Evolutionary conservation across 1,140 invertebrate species (phyloP).

Genomic region (Heterodera carotae): DNA sequence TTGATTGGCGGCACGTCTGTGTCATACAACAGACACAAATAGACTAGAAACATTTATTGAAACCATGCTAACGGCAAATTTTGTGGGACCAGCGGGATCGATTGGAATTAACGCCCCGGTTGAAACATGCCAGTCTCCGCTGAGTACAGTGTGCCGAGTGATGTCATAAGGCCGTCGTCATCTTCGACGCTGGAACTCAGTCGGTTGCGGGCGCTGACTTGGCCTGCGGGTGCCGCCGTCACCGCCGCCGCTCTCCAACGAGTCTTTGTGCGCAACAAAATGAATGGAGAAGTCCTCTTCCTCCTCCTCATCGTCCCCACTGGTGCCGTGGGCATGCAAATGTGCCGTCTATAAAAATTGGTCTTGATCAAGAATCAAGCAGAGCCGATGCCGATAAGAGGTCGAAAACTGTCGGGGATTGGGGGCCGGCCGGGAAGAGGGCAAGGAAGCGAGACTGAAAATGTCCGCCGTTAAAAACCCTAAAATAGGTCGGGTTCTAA

Average conservation of each 20-base stretch:
- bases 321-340: neutral
- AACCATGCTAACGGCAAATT: no score
- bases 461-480: no score
- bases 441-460: no score
- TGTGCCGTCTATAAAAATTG: neutral
- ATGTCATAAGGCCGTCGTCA: neutral
- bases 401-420: no score
- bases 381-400: neutral
- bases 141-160: neutral
- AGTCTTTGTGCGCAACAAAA: constrained; percentile 14
- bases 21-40: no score
- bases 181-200: neutral
- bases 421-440: no score
- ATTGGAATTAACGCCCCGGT: neutral
- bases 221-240: no score
- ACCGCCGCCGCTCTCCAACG: no score
- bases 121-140: constrained; percentile 8
- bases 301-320: constrained; percentile 1
- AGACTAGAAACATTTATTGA: no score
- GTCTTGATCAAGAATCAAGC: neutral
- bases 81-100: no score
- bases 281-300: constrained; percentile 16
- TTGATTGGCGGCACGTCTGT: no score
- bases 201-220: neutral
- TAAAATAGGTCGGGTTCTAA: no score